These are phyloP conservation scores for Musca vetustissima DNA, from an alignment of 1,140 invertebrate species.

Conservation along the genomic window DNA sequence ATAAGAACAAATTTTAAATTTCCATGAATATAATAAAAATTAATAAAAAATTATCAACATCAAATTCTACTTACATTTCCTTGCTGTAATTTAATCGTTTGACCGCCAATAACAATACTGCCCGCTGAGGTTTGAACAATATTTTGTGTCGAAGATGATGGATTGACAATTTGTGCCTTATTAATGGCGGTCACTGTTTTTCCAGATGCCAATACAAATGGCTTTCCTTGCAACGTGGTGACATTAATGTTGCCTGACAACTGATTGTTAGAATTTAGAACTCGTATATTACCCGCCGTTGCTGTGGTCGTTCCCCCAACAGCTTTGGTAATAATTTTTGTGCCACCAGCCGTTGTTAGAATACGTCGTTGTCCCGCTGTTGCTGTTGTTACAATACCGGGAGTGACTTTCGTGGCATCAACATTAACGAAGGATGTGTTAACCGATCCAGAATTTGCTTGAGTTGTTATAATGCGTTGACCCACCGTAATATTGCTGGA, in stretches of 20 bases:
- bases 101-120: conserved; percentile 52
- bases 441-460: background rate
- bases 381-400: background rate
- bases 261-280: conserved; percentile 18
- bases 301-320: conserved; percentile 22
- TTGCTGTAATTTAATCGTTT: conserved; percentile 46
- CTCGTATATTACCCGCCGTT: conserved; percentile 26
- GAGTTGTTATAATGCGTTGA: conserved; percentile 4
- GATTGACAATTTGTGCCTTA: background rate
- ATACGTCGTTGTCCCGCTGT: conserved; percentile 9
- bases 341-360: conserved; percentile 3
- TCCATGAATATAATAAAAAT: no score
- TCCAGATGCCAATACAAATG: conserved; percentile 64
- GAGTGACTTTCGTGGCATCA: conserved; percentile 8
- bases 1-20: no score
- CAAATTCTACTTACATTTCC: conserved; percentile 27
- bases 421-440: conserved; percentile 10
- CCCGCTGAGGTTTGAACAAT: conserved; percentile 37
- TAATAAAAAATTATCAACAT: background rate
- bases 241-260: conserved; percentile 34
- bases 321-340: conserved; percentile 50
- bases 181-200: conserved; percentile 46
- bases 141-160: background rate
- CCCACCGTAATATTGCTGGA: background rate
- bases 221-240: conserved; percentile 66